phyloP scores from a whole-genome alignment of 1,140 invertebrate species.

The Drosophila bifasciata region DNA sequence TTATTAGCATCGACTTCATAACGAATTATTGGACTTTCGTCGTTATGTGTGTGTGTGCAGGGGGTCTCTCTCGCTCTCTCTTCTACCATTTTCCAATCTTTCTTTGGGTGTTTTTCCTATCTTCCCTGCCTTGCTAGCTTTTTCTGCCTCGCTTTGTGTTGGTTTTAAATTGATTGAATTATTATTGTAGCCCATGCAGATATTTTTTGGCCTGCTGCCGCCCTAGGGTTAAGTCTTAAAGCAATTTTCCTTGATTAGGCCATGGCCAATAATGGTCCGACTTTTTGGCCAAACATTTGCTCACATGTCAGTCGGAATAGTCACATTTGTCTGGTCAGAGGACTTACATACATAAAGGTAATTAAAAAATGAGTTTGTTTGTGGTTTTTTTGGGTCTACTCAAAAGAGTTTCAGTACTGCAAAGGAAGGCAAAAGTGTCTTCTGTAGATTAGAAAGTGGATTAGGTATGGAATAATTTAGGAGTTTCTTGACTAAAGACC shows the following conservation, averaged over 20 bases:
- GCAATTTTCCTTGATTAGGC: constrained; percentile 28
- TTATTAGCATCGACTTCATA: constrained; percentile 81
- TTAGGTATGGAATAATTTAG: too few species aligned
- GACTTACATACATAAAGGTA: background rate
- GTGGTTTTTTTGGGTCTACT: too few species aligned
- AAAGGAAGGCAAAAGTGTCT: too few species aligned
- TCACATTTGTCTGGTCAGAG: background rate
- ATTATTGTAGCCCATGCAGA: constrained; percentile 52
- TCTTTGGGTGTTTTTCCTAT: background rate
- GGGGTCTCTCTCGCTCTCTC: background rate
- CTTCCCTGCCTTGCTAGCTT: constrained; percentile 33
- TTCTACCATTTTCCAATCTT: constrained; percentile 3
- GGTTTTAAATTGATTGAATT: constrained; percentile 79
- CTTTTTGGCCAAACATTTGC: constrained; percentile 32
- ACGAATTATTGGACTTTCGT: constrained; percentile 75
- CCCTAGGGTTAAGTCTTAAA: constrained; percentile 32
- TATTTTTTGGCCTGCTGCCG: constrained; percentile 18
- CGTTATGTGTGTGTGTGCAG: constrained; percentile 25
- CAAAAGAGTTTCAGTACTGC: too few species aligned
- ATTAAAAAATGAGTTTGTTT: background rate
- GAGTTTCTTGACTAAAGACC: too few species aligned
- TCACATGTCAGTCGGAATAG: constrained; percentile 16
- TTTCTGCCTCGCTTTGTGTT: constrained; percentile 56
- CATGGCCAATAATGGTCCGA: constrained; percentile 15
- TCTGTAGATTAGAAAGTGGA: too few species aligned